phyloP scores from a whole-genome alignment of 2,797 vertebrate species.

The Cyclura pinguis region DNA sequence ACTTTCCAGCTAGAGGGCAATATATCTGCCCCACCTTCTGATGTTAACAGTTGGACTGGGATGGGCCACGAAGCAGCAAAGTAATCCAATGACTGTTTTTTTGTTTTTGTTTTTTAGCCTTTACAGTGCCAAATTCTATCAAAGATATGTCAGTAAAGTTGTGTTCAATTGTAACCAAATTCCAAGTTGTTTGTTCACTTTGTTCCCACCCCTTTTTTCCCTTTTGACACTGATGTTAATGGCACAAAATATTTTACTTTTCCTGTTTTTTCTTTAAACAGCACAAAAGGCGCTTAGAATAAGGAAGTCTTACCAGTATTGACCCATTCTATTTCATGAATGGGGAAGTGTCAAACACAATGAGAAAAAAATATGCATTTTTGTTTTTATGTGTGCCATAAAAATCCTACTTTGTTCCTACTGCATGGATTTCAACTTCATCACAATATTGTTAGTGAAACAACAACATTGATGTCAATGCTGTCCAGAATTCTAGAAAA shows the following conservation, averaged over 20 bases:
- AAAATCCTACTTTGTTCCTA: background rate
- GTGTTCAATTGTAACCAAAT: no score
- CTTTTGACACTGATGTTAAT: background rate
- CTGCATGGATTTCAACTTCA: background rate
- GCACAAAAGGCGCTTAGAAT: background rate
- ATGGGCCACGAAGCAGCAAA: no score
- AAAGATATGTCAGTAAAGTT: no score
- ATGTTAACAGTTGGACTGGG: no score
- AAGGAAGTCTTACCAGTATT: background rate
- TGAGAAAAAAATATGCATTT: background rate
- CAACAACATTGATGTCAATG: background rate
- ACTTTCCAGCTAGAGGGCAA: no score
- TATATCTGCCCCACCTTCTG: no score
- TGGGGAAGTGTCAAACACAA: background rate
- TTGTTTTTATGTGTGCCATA: constrained; percentile 7
- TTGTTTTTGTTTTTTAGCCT: no score
- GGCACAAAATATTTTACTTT: background rate
- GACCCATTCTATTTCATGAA: background rate
- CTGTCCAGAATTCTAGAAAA: background rate
- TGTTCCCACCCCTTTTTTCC: background rate
- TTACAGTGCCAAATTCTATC: no score
- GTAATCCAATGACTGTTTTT: no score
- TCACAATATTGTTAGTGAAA: background rate
- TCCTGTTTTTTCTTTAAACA: background rate
- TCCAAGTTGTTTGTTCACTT: no score